Percentiles rank a stretch among this genome's conserved stretches.
These are phyloP conservation scores for Margarornis squamiger DNA, from an alignment of 2,797 vertebrate species.

Conservation along the genomic window DNA sequence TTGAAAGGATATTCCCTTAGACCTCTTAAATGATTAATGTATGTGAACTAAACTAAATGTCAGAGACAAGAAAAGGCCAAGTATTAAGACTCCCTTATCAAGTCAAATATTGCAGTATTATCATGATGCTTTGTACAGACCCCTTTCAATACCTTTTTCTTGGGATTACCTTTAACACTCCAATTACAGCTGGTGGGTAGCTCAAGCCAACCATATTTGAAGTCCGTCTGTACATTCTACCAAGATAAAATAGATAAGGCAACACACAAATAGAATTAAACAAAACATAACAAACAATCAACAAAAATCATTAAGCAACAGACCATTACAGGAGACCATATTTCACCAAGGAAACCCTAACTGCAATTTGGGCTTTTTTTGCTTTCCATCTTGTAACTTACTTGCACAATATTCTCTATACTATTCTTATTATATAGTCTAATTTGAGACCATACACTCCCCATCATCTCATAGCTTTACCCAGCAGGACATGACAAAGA, in stretches of 20 bases:
- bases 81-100: not conserved
- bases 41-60: not conserved
- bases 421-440: not conserved
- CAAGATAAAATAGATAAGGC: conserved; percentile 65
- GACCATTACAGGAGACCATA: not conserved
- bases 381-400: not conserved
- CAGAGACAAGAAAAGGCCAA: not conserved
- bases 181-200: conserved; percentile 90
- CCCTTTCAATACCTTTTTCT: not conserved
- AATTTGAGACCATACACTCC: not conserved
- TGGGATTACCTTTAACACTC: conserved; percentile 88
- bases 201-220: conserved; percentile 92
- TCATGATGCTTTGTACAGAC: not conserved
- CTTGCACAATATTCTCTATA: not conserved
- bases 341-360: not conserved
- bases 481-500: not conserved
- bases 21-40: not conserved
- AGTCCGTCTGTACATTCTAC: conserved; percentile 93
- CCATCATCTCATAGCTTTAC: not conserved
- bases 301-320: not conserved
- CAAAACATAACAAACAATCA: not conserved
- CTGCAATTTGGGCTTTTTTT: not conserved
- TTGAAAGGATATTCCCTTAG: not conserved
- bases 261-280: not conserved
- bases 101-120: not conserved